Percentiles rank a stretch among this genome's conserved stretches.
Conservation (phyloP, 2,113 vertebrate genomes). For the Melanocharis versteri region DNA sequence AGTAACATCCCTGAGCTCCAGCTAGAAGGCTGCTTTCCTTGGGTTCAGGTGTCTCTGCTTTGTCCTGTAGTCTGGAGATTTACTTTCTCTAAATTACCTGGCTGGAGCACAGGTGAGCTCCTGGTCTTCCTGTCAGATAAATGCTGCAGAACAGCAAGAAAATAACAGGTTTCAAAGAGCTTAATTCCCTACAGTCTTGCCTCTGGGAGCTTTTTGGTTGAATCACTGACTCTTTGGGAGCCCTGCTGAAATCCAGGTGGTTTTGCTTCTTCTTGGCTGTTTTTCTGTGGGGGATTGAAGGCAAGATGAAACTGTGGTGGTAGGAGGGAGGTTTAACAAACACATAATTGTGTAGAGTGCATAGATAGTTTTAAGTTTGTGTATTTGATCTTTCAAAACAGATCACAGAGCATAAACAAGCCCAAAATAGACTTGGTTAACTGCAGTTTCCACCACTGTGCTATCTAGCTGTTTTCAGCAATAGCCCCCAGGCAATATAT, state of each 20-base stretch:
- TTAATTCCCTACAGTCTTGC: background rate
- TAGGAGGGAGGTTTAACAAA: background rate
- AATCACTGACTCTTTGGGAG: background rate
- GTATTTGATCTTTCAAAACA: background rate
- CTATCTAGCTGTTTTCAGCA: background rate
- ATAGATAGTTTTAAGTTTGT: background rate
- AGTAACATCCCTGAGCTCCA: background rate
- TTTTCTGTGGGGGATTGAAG: background rate
- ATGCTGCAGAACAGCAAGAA: background rate
- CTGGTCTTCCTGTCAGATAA: background rate
- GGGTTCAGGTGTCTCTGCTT: background rate
- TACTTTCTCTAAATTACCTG: background rate
- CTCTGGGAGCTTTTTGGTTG: background rate
- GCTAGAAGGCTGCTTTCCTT: background rate
- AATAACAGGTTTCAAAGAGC: background rate
- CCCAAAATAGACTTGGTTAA: background rate
- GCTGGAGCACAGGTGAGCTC: background rate
- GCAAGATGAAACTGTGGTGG: background rate
- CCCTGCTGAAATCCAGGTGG: background rate
- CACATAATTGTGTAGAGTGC: background rate
- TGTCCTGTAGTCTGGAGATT: background rate
- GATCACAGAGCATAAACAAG: background rate
- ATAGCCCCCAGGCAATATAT: background rate
- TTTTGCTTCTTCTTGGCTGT: background rate
- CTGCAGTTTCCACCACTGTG: background rate